phyloP scores from a whole-genome alignment of 2,888 invertebrate genomes.

The Drepana falcataria region DNA sequence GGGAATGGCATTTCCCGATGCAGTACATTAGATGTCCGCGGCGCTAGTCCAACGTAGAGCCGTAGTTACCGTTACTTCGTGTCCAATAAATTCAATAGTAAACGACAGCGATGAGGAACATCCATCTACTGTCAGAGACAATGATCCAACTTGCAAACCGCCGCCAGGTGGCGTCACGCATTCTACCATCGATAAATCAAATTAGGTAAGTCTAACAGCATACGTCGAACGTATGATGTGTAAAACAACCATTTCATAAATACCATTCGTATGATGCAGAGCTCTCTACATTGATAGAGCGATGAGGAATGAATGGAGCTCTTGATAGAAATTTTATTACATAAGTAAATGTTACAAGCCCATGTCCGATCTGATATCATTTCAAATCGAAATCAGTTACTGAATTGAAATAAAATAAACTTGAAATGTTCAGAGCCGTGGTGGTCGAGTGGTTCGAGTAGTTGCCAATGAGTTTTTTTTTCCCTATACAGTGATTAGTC shows the following conservation, averaged over 20 bases:
- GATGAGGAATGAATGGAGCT: slow-evolving; percentile 44
- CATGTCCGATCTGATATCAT: slow-evolving; percentile 17
- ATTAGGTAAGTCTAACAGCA: slow-evolving; percentile 42
- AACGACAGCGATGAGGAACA: slow-evolving; percentile 71
- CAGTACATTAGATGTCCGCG: slow-evolving; percentile 48
- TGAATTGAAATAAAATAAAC: too few species aligned
- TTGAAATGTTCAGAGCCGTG: too few species aligned
- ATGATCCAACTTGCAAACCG: slow-evolving; percentile 39
- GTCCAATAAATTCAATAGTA: slow-evolving; percentile 71
- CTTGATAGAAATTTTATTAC: slow-evolving; percentile 47
- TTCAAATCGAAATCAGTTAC: neutral
- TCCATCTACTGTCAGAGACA: slow-evolving; percentile 65
- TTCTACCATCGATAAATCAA: slow-evolving; percentile 56
- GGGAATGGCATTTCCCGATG: slow-evolving; percentile 43
- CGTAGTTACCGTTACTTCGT: slow-evolving; percentile 64
- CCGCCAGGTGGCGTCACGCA: slow-evolving; percentile 46
- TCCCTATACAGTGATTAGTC: too few species aligned
- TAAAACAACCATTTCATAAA: slow-evolving; percentile 45
- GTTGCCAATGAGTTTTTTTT: too few species aligned
- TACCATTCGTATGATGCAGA: slow-evolving; percentile 53
- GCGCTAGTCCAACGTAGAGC: slow-evolving; percentile 41
- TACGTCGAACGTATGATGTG: slow-evolving; percentile 42
- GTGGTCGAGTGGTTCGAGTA: too few species aligned
- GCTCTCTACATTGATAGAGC: slow-evolving; percentile 37
- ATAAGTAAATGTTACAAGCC: slow-evolving; percentile 33